Percentiles rank a stretch among this genome's conserved stretches.
Evolutionary conservation across 2,797 vertebrate genomes (phyloP).

Genomic region (Cossypha heuglini): DNA sequence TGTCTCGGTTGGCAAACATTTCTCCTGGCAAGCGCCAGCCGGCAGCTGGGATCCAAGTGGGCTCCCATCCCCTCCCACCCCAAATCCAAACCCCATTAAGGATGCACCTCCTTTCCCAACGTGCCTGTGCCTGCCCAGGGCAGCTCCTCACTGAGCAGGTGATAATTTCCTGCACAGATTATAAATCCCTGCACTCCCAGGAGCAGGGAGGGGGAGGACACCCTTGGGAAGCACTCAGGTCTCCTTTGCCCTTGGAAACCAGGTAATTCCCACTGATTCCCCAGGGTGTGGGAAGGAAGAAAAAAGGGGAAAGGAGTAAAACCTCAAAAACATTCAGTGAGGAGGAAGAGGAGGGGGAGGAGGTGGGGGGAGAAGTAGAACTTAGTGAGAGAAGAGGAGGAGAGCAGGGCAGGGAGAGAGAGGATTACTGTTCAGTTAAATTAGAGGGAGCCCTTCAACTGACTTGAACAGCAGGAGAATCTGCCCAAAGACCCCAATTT

Average conservation of each 20-base stretch:
- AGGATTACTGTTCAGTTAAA: slow-evolving; percentile 36
- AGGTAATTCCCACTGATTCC: background rate
- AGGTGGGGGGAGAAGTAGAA: background rate
- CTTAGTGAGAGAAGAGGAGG: background rate
- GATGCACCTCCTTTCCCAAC: rapidly evolving
- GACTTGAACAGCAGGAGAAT: slow-evolving; percentile 57
- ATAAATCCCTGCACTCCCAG: background rate
- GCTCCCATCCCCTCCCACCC: background rate
- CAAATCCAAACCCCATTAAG: rapidly evolving
- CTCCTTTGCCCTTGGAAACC: background rate
- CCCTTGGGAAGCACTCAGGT: background rate
- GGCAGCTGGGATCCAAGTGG: background rate
- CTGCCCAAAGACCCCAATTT: slow-evolving; percentile 50
- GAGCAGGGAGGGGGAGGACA: background rate
- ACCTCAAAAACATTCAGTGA: background rate
- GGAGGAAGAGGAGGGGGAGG: background rate
- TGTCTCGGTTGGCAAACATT: slow-evolving; percentile 15
- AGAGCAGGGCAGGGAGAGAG: background rate
- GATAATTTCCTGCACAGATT: background rate
- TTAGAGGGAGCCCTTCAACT: slow-evolving; percentile 52
- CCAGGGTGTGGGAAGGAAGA: background rate
- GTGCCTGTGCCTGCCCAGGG: background rate
- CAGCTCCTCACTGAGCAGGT: rapidly evolving
- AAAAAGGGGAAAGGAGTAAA: background rate
- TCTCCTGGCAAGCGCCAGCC: background rate